Evolutionary conservation across 2,888 invertebrate species (phyloP).

Genomic region (Orchesellides sinensis): DNA sequence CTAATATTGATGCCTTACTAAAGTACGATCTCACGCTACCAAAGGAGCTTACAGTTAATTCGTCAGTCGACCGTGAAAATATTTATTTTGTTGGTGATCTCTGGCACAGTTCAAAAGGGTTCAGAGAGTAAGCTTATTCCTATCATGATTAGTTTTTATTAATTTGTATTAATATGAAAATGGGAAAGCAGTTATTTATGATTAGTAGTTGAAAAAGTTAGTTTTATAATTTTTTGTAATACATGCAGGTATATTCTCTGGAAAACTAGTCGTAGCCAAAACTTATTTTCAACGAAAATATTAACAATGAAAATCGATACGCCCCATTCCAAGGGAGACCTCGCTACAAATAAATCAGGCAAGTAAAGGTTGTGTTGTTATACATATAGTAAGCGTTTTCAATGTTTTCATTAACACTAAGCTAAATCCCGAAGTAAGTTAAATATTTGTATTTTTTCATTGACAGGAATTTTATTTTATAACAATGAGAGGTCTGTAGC

Average conservation of each 20-base stretch:
- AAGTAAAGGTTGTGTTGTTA: background rate
- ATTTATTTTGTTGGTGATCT: constrained; percentile 49
- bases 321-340: background rate
- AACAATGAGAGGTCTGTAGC: background rate
- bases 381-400: too few relatives aligned
- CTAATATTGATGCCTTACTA: constrained; percentile 52
- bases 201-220: background rate
- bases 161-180: too few relatives aligned
- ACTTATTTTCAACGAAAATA: constrained; percentile 46
- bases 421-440: too few relatives aligned
- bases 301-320: constrained; percentile 33
- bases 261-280: constrained; percentile 39
- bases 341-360: constrained; percentile 13
- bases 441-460: too few relatives aligned
- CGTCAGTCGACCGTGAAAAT: background rate
- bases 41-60: constrained; percentile 27
- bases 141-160: background rate
- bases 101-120: constrained; percentile 48
- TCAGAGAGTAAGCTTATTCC: constrained; percentile 42
- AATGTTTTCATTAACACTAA: too few relatives aligned
- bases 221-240: background rate
- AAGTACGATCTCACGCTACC: constrained; percentile 49
- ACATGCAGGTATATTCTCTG: constrained; percentile 35
- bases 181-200: background rate
- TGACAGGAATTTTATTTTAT: background rate